Evolutionary conservation across 1,140 invertebrate genomes (phyloP).

Genomic region (Hylaeus anthracinus): DNA sequence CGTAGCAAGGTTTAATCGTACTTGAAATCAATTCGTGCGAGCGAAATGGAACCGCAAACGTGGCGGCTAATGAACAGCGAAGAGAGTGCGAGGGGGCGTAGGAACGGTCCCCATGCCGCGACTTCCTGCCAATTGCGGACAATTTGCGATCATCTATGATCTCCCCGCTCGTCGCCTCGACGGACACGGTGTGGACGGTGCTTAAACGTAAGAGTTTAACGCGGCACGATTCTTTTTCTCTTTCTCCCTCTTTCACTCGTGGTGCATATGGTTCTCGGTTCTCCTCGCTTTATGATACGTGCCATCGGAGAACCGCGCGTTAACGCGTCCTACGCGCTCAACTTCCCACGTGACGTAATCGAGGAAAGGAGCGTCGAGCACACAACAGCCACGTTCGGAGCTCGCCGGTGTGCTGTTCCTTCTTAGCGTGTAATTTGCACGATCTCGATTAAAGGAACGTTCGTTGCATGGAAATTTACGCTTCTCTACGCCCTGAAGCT

Average conservation of each 20-base stretch:
- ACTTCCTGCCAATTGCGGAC: constrained; percentile 81
- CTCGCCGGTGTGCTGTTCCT: no score
- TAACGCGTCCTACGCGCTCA: constrained; percentile 64
- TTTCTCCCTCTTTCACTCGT: constrained; percentile 16
- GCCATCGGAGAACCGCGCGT: constrained; percentile 51
- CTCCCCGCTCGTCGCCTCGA: constrained; percentile 64
- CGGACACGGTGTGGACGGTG: constrained; percentile 57
- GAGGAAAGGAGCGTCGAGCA: constrained; percentile 34
- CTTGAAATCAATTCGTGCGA: constrained; percentile 60
- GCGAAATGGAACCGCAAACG: constrained; percentile 58
- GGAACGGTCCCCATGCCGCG: constrained; percentile 71
- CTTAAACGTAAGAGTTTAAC: constrained; percentile 70
- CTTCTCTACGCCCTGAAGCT: neutral
- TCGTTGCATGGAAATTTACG: neutral
- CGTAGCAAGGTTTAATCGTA: constrained; percentile 43
- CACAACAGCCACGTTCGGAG: neutral
- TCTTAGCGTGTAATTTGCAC: neutral
- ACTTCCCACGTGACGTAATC: constrained; percentile 69
- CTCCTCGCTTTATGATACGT: constrained; percentile 43
- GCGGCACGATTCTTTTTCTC: constrained; percentile 57
- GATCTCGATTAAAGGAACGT: neutral
- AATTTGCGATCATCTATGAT: constrained; percentile 81
- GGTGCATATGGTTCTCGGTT: neutral
- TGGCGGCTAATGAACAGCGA: constrained; percentile 70
- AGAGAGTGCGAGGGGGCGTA: constrained; percentile 72